Conservation (phyloP, 2,888 invertebrate species). For the Mythimna vitellina region DNA sequence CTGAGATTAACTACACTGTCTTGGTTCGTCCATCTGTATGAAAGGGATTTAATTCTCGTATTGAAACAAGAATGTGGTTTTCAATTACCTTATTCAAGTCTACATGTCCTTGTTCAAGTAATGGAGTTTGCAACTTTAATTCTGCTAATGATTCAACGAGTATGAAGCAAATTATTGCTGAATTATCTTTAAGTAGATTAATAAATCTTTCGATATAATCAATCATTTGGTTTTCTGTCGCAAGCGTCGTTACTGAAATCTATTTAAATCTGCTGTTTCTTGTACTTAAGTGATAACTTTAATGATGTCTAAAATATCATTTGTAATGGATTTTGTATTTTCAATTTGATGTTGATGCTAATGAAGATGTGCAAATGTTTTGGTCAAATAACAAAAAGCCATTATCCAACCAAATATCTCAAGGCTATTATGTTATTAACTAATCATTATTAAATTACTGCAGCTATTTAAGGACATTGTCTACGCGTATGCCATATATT, state of each 20-base stretch:
- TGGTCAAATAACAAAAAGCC: neutral
- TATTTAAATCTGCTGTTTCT: slow-evolving; percentile 36
- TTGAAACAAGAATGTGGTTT: neutral
- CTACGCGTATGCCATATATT: too few relatives aligned
- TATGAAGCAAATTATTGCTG: slow-evolving; percentile 33
- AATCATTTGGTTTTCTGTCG: slow-evolving; percentile 55
- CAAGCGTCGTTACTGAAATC: slow-evolving; percentile 31
- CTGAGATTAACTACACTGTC: slow-evolving; percentile 26
- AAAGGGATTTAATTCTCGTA: neutral
- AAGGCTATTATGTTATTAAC: neutral
- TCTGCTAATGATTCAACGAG: slow-evolving; percentile 22
- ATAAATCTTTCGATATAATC: slow-evolving; percentile 54
- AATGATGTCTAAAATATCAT: slow-evolving; percentile 19
- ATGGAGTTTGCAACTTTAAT: slow-evolving; percentile 18
- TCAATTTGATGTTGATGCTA: slow-evolving; percentile 11
- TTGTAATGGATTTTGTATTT: slow-evolving; percentile 39
- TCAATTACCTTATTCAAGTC: slow-evolving; percentile 7
- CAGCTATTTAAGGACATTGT: too few relatives aligned
- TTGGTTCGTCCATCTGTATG: neutral
- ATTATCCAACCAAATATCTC: neutral
- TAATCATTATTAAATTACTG: neutral
- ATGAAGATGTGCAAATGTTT: neutral
- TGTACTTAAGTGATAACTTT: slow-evolving; percentile 31
- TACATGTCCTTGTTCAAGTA: neutral
- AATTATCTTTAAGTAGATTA: slow-evolving; percentile 36